Evolutionary conservation across 2,888 invertebrate genomes (phyloP).

Genomic region (Teleiodes luculella): DNA sequence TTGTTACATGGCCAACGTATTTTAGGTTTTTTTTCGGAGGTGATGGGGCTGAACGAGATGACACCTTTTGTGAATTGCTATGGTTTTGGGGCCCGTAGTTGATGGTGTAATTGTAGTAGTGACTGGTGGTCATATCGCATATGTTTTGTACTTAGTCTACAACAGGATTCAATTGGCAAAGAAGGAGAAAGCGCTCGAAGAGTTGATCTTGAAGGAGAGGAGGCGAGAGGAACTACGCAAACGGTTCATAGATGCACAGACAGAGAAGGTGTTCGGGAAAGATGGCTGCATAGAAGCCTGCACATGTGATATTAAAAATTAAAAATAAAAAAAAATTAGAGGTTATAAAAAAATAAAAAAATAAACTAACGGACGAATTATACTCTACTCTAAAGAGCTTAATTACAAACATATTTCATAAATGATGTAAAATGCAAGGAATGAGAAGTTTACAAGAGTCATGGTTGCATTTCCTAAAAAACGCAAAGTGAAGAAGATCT

Average conservation of each 20-base stretch:
- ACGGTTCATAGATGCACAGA: background rate
- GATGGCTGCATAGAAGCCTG: conserved; percentile 40
- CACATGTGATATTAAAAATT: conserved; percentile 30
- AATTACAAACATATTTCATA: too few species aligned
- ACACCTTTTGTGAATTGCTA: conserved; percentile 42
- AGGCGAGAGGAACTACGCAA: background rate
- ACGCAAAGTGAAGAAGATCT: conserved; percentile 28
- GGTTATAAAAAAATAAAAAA: background rate
- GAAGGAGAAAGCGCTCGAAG: background rate
- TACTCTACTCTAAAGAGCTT: background rate
- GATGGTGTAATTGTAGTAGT: conserved; percentile 41
- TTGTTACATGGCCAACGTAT: conserved; percentile 33
- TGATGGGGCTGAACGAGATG: conserved; percentile 47
- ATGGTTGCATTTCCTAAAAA: background rate
- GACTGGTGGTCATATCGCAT: conserved; percentile 43
- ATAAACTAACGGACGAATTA: background rate
- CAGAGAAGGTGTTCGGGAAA: background rate
- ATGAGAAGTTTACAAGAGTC: background rate
- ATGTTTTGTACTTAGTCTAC: conserved; percentile 28
- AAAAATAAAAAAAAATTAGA: conserved; percentile 16
- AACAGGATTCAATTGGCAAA: background rate
- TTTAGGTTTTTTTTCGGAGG: conserved; percentile 28
- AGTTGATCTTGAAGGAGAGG: background rate
- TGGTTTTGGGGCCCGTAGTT: conserved; percentile 42
- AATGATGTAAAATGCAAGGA: too few species aligned